A percentile compares a stretch with the other conserved stretches of the same genome.
phyloP scores from a whole-genome alignment of 1,140 invertebrate species.

The Drosophila watanabei region DNA sequence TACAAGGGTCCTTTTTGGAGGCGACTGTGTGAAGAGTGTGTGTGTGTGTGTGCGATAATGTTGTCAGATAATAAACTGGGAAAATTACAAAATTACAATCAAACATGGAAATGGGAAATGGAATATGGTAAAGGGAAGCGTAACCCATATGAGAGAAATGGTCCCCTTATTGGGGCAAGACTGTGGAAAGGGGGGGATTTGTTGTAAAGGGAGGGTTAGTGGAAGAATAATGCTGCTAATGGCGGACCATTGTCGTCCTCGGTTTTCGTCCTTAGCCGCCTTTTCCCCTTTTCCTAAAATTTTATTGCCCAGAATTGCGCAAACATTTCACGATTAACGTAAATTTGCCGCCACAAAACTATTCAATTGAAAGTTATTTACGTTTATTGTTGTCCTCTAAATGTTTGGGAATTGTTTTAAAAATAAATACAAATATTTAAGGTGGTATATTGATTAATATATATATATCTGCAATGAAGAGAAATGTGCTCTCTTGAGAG shows the following conservation, averaged over 20 bases:
- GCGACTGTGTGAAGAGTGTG: slow-evolving; percentile 12
- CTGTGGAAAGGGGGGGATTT: neutral
- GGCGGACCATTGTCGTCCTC: slow-evolving; percentile 71
- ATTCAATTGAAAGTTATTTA: slow-evolving; percentile 83
- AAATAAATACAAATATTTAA: neutral
- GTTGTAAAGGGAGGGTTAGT: neutral
- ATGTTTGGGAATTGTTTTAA: neutral
- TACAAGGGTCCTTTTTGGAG: slow-evolving; percentile 36
- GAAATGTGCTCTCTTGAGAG: no score
- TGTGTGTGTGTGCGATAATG: slow-evolving; percentile 75
- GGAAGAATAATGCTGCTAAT: slow-evolving; percentile 66
- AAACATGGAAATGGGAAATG: slow-evolving; percentile 34
- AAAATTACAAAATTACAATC: slow-evolving; percentile 84
- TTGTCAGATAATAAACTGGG: slow-evolving; percentile 83
- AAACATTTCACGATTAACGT: slow-evolving; percentile 44
- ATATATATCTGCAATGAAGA: no score
- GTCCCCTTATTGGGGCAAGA: neutral
- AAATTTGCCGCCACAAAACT: slow-evolving; percentile 79
- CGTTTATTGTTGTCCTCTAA: slow-evolving; percentile 67
- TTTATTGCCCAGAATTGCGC: slow-evolving; percentile 48
- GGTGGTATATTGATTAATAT: neutral
- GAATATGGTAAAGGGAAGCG: slow-evolving; percentile 7
- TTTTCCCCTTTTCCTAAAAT: slow-evolving; percentile 4
- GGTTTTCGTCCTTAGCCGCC: neutral
- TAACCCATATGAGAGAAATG: slow-evolving; percentile 21